A percentile compares a stretch with the other conserved stretches of the same genome.
phyloP scores from a whole-genome alignment of 2,888 invertebrate species.

The Ametastegia equiseti region DNA sequence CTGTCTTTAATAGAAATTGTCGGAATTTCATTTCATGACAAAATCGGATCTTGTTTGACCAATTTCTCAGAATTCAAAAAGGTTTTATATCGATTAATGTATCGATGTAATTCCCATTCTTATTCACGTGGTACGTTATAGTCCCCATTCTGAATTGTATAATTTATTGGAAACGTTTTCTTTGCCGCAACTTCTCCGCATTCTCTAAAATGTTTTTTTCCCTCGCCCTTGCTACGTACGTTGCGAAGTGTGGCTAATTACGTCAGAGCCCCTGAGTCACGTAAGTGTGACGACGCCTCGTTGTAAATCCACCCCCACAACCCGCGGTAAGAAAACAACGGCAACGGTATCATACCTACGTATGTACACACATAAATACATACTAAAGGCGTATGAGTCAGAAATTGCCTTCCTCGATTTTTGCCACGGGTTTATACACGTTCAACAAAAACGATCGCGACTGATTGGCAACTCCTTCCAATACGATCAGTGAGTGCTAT shows the following conservation, averaged over 20 bases:
- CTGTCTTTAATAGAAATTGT: too few relatives aligned
- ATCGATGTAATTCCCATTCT: not conserved
- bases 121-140: not conserved
- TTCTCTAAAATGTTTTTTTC: not conserved
- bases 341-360: not conserved
- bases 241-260: constrained; percentile 34
- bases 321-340: not conserved
- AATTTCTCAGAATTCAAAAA: not conserved
- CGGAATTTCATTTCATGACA: too few relatives aligned
- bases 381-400: not conserved
- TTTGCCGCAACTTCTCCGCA: not conserved
- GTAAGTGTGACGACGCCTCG: constrained; percentile 5
- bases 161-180: not conserved
- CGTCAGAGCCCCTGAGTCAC: constrained; percentile 36
- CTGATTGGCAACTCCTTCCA: not conserved
- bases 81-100: not conserved
- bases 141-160: not conserved
- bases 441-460: constrained; percentile 7
- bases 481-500: not conserved
- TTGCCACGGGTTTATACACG: not conserved
- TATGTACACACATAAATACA: too few relatives aligned
- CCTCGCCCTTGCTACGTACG: not conserved
- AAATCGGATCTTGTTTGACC: too few relatives aligned
- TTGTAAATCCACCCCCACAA: constrained; percentile 13
- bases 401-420: constrained; percentile 15